phyloP scores from a whole-genome alignment of 1,140 invertebrate species.

The Spodoptera frugiperda region DNA sequence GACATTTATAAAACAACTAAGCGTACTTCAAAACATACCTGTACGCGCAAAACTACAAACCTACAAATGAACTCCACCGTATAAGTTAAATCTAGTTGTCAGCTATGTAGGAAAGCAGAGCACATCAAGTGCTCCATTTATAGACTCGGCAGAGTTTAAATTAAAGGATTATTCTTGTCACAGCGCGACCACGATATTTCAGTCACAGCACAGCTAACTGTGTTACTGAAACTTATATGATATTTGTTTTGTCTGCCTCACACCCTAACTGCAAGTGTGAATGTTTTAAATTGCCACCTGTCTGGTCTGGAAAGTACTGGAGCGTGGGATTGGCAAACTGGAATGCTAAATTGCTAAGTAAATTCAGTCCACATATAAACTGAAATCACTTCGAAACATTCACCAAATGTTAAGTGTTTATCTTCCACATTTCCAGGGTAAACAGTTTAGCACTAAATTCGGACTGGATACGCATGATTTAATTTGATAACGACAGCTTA shows the following conservation, averaged over 20 bases:
- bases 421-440: too few relatives aligned
- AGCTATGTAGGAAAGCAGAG: conserved; percentile 27
- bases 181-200: conserved; percentile 36
- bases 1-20: too few relatives aligned
- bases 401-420: conserved; percentile 3
- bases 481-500: background rate
- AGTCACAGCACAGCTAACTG: conserved; percentile 16
- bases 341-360: background rate
- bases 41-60: background rate
- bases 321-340: background rate
- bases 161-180: conserved; percentile 49
- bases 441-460: background rate
- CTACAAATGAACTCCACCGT: background rate
- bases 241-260: conserved; percentile 17
- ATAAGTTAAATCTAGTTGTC: conserved; percentile 25
- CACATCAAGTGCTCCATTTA: conserved; percentile 44
- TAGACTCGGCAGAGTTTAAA: conserved; percentile 29
- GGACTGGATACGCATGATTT: background rate
- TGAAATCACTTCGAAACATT: background rate
- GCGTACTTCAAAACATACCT: too few relatives aligned
- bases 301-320: conserved; percentile 2
- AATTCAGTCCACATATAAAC: conserved; percentile 6
- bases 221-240: conserved; percentile 42
- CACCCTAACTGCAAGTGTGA: conserved; percentile 23
- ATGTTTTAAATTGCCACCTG: conserved; percentile 34